Conservation (phyloP, 2,113 vertebrate species). For the Polypterus bichir region DNA sequence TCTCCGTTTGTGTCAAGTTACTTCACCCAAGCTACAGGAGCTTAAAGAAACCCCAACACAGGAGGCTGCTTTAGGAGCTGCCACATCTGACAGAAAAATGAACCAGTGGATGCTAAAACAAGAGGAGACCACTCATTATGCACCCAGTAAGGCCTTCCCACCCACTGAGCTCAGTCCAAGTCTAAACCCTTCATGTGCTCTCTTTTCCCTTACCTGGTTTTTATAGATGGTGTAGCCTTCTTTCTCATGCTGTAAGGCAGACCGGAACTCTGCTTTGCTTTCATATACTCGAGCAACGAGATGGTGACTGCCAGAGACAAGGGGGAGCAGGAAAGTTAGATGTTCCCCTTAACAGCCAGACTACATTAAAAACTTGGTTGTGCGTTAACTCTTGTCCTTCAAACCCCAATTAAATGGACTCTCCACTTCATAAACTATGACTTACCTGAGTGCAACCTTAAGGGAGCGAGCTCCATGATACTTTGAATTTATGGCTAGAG, state of each 20-base stretch:
- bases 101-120: background rate
- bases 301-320: constrained; percentile 66
- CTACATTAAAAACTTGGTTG: background rate
- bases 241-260: constrained; percentile 92
- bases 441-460: constrained; percentile 92
- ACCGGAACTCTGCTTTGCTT: constrained; percentile 95
- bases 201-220: constrained; percentile 62
- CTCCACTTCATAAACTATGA: fast-evolving
- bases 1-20: no score
- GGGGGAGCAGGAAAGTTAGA: background rate
- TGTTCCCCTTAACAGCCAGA: background rate
- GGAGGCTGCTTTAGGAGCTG: no score
- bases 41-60: no score
- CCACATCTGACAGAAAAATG: no score
- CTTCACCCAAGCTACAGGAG: no score
- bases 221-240: constrained; percentile 97
- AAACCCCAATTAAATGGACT: background rate
- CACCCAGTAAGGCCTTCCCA: background rate
- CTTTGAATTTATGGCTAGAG: constrained; percentile 80
- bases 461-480: constrained; percentile 82
- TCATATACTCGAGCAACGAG: constrained; percentile 89
- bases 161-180: no score
- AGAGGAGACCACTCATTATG: background rate
- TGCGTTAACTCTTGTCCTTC: background rate
- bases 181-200: no score